Evolutionary conservation across 2,888 invertebrate species (phyloP).

Genomic region (Stenolophus ochropezus): DNA sequence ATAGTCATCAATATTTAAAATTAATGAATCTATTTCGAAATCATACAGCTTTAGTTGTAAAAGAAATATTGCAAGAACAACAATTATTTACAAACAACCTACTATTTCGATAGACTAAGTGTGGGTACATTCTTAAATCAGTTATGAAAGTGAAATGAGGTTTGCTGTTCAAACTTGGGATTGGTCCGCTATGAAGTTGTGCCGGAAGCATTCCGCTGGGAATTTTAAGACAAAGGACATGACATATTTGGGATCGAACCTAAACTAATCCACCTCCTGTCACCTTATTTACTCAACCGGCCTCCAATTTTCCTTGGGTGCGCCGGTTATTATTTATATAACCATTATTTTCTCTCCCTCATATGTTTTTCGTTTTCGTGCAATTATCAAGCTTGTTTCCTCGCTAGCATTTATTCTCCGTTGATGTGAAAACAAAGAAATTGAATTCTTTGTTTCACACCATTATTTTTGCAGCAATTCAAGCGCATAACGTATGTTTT

Average conservation of each 20-base stretch:
- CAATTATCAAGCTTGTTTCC: not conserved
- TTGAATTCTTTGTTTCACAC: conserved; percentile 33
- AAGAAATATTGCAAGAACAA: too few relatives aligned
- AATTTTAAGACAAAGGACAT: not conserved
- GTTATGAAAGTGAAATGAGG: too few relatives aligned
- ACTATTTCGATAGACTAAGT: too few relatives aligned
- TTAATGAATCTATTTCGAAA: too few relatives aligned
- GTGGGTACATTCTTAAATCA: too few relatives aligned
- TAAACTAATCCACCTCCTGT: not conserved
- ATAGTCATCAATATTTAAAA: too few relatives aligned
- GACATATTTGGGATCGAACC: not conserved
- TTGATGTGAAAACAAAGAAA: conserved; percentile 18
- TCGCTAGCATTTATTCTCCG: not conserved
- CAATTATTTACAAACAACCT: too few relatives aligned
- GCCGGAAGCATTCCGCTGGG: not conserved
- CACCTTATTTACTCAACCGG: not conserved
- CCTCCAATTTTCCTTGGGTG: not conserved
- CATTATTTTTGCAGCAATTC: conserved; percentile 24
- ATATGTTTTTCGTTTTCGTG: not conserved
- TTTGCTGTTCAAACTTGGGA: too few relatives aligned
- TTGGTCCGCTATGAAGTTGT: too few relatives aligned
- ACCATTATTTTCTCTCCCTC: not conserved
- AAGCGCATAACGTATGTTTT: conserved; percentile 22
- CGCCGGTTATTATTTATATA: not conserved
- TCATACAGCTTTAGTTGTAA: too few relatives aligned